Conservation (phyloP, 2,113 vertebrate genomes). For the Petaurus breviceps region DNA sequence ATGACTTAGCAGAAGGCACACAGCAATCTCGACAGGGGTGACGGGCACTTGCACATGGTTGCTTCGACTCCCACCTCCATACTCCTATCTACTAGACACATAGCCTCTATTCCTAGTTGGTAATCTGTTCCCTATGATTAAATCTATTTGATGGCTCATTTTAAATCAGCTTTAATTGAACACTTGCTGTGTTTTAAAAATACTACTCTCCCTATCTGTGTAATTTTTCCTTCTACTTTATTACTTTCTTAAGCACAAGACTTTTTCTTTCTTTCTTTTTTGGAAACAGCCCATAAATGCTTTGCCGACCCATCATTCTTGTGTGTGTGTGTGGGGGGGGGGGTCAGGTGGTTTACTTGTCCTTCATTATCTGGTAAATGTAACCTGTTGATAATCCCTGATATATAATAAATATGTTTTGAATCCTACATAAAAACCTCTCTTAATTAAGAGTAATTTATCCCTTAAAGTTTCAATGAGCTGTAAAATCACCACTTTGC, state of each 20-base stretch:
- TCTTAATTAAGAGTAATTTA: conserved; percentile 47
- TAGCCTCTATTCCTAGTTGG: background rate
- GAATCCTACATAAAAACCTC: conserved; percentile 42
- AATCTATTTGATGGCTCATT: conserved; percentile 59
- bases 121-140: conserved; percentile 61
- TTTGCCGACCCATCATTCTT: conserved; percentile 33
- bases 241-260: conserved; percentile 51
- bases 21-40: background rate
- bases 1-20: background rate
- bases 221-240: conserved; percentile 57
- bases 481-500: conserved; percentile 62
- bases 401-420: conserved; percentile 61
- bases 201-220: conserved; percentile 56
- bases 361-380: conserved; percentile 27
- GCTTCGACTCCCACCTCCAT: background rate
- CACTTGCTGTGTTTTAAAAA: conserved; percentile 69
- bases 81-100: background rate
- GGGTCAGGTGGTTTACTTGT: background rate
- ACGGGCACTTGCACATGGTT: conserved; percentile 11
- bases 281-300: conserved; percentile 30
- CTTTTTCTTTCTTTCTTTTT: background rate
- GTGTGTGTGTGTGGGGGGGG: background rate
- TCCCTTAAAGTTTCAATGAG: conserved; percentile 60
- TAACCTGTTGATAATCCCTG: conserved; percentile 45
- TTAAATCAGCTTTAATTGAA: conserved; percentile 65